These are phyloP conservation scores for Catonia carolina DNA, from an alignment of 2,888 invertebrate genomes.

Conservation along the genomic window DNA sequence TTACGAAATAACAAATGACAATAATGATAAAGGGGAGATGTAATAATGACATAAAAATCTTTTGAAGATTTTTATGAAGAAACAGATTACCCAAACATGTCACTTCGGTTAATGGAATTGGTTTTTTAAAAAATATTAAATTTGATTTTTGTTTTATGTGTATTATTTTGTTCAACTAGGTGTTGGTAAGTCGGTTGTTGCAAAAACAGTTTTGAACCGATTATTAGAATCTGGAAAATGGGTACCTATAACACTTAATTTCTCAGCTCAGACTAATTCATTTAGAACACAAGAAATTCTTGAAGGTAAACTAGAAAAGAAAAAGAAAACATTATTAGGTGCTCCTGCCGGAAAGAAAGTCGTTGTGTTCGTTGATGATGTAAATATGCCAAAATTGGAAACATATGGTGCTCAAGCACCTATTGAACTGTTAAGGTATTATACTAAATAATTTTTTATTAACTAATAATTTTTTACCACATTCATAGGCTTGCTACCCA, in stretches of 20 bases:
- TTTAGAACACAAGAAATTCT: conserved; percentile 74
- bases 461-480: neutral
- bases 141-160: too few species aligned
- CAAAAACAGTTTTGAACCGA: conserved; percentile 62
- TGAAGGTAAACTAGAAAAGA: conserved; percentile 76
- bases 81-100: too few species aligned
- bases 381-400: conserved; percentile 84
- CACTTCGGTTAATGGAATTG: too few species aligned
- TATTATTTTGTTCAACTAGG: too few species aligned
- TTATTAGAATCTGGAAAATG: conserved; percentile 55
- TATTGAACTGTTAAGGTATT: conserved; percentile 73
- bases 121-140: too few species aligned
- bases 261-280: conserved; percentile 88
- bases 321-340: conserved; percentile 69
- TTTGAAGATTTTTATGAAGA: too few species aligned
- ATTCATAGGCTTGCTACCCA: neutral
- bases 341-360: conserved; percentile 77
- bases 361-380: conserved; percentile 82
- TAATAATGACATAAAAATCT: too few species aligned
- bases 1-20: too few species aligned
- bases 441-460: neutral
- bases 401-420: conserved; percentile 89
- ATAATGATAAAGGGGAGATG: too few species aligned
- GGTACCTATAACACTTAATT: conserved; percentile 74
- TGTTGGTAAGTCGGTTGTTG: conserved; percentile 84